These are phyloP conservation scores for Metellina segmentata DNA, from an alignment of 2,888 invertebrate species.

Conservation along the genomic window DNA sequence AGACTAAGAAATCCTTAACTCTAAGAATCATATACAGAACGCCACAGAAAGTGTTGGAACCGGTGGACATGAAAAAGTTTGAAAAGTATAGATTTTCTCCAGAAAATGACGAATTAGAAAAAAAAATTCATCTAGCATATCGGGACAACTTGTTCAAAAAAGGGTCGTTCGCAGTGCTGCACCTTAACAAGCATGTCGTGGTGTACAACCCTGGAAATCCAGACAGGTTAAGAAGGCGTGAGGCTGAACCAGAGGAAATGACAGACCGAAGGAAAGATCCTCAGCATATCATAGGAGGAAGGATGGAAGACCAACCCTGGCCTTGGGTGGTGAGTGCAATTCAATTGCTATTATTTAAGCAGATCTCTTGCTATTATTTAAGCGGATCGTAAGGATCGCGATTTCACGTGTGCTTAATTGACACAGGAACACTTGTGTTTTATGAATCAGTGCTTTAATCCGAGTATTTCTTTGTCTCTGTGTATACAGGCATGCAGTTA, in stretches of 20 bases:
- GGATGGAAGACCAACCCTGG: conserved; percentile 42
- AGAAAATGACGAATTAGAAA: conserved; percentile 12
- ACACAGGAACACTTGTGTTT: too few relatives aligned
- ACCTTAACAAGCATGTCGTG: not conserved
- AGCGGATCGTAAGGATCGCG: too few relatives aligned
- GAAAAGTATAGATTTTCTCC: not conserved
- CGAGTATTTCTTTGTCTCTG: too few relatives aligned
- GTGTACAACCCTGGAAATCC: too few relatives aligned
- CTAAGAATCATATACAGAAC: not conserved
- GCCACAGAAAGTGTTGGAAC: not conserved
- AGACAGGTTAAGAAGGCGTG: not conserved
- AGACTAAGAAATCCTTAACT: not conserved
- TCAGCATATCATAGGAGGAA: conserved; percentile 48
- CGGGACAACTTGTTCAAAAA: conserved; percentile 2
- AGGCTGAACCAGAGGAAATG: not conserved
- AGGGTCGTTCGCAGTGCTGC: not conserved
- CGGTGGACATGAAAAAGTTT: not conserved
- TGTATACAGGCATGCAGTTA: too few relatives aligned
- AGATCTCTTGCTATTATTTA: not conserved
- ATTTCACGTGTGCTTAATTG: too few relatives aligned
- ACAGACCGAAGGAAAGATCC: not conserved
- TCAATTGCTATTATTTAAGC: not conserved
- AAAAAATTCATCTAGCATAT: not conserved
- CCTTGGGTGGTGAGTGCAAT: conserved; percentile 65
- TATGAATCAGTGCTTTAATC: too few relatives aligned